Conservation (phyloP, 2,113 vertebrate species). For the Centropus unirufus region DNA sequence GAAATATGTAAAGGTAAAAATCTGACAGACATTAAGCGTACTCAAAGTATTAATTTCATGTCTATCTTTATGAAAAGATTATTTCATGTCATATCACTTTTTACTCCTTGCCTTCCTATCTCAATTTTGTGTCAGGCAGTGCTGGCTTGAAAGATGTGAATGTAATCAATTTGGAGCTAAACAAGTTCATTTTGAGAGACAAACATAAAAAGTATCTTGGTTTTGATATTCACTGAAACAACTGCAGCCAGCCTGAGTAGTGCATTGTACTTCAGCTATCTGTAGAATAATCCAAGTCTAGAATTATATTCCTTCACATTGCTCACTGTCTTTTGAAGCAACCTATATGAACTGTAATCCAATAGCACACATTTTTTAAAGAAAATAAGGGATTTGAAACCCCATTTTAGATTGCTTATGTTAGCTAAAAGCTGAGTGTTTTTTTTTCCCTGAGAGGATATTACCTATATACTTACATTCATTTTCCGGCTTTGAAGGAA, state of each 20-base stretch:
- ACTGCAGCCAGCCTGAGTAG: neutral
- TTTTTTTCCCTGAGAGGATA: neutral
- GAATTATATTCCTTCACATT: neutral
- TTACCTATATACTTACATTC: neutral
- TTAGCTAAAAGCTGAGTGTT: neutral
- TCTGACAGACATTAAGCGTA: neutral
- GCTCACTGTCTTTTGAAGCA: neutral
- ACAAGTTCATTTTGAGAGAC: fast-evolving
- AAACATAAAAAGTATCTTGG: neutral
- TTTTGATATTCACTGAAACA: neutral
- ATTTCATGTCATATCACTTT: neutral
- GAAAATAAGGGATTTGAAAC: neutral
- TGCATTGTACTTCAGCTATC: neutral
- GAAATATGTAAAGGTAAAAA: neutral
- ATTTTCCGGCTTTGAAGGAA: neutral
- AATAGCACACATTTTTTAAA: neutral
- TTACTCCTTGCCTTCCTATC: neutral
- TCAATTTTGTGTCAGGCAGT: neutral
- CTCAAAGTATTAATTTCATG: neutral
- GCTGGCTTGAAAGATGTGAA: neutral
- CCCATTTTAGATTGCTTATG: neutral
- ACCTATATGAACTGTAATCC: neutral
- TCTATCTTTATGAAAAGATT: neutral
- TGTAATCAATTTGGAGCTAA: neutral
- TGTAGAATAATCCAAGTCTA: neutral